Conservation (phyloP, 2,888 invertebrate species). For the Lepidocyrtinus sp. region DNA sequence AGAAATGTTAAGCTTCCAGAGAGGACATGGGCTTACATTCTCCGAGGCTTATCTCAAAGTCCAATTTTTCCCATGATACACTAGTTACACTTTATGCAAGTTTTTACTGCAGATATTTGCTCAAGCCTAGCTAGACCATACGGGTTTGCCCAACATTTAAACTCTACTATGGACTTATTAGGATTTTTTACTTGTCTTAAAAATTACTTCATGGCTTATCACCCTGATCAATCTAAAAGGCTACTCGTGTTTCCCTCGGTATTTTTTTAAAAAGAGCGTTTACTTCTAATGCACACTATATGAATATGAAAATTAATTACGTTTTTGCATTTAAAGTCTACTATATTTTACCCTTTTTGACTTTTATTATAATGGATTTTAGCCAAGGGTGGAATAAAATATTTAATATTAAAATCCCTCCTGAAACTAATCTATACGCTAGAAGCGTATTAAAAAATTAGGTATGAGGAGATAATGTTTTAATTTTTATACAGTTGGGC, state of each 20-base stretch:
- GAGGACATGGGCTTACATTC: background rate
- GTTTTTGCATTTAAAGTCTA: constrained; percentile 2
- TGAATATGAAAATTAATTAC: constrained; percentile 12
- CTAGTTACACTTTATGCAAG: background rate
- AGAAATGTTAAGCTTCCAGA: background rate
- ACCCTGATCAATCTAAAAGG: constrained; percentile 52
- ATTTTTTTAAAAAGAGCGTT: constrained; percentile 16
- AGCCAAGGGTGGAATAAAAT: constrained; percentile 16
- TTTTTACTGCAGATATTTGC: background rate
- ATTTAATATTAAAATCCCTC: constrained; percentile 27
- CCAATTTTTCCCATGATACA: background rate
- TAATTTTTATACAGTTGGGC: too few relatives aligned
- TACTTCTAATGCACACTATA: background rate
- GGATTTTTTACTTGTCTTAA: constrained; percentile 56
- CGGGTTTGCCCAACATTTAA: constrained; percentile 1
- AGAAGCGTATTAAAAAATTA: too few relatives aligned
- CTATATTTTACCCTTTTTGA: constrained; percentile 6
- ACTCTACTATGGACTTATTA: constrained; percentile 5
- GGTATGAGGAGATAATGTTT: too few relatives aligned
- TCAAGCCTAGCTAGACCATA: background rate
- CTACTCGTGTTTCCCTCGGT: constrained; percentile 58
- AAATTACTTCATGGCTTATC: constrained; percentile 59
- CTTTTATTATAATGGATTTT: constrained; percentile 20
- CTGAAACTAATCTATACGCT: too few relatives aligned
- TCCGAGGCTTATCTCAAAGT: background rate